Conservation (phyloP, 2,113 vertebrate species). For the Laticauda laticaudata region DNA sequence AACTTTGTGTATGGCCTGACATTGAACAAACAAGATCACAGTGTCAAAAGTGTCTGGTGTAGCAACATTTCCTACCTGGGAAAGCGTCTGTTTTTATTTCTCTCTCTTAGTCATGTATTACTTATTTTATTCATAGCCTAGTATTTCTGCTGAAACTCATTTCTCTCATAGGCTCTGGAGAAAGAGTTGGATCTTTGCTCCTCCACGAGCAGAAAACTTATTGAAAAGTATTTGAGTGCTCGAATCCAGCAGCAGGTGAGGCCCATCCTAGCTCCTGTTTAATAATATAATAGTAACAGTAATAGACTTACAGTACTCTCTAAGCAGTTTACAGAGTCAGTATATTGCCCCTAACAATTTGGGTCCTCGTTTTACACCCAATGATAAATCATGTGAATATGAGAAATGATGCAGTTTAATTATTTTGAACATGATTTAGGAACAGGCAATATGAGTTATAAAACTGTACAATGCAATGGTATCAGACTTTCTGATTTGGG, state of each 20-base stretch:
- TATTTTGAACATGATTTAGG: neutral
- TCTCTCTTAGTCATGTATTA: neutral
- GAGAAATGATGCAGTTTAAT: neutral
- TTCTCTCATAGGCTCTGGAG: slow-evolving; percentile 69
- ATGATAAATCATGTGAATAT: neutral
- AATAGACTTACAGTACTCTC: neutral
- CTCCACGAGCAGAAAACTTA: slow-evolving; percentile 73
- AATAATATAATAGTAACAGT: neutral
- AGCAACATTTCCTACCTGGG: neutral
- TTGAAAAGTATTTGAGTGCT: slow-evolving; percentile 81
- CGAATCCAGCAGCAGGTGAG: slow-evolving; percentile 85
- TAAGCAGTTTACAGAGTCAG: neutral
- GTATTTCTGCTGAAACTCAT: neutral
- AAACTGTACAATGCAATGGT: neutral
- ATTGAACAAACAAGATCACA: neutral
- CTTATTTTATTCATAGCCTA: neutral
- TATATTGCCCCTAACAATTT: neutral
- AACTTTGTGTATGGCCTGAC: neutral
- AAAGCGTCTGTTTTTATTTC: neutral
- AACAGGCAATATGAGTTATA: neutral
- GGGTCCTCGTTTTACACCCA: neutral
- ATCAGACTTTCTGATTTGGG: neutral
- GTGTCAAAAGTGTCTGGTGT: neutral
- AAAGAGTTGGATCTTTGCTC: slow-evolving; percentile 74
- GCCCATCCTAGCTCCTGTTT: neutral